A percentile compares a stretch with the other conserved stretches of the same genome.
These are phyloP conservation scores for Psix sp. DNA, from an alignment of 1,140 invertebrate genomes.

Conservation along the genomic window DNA sequence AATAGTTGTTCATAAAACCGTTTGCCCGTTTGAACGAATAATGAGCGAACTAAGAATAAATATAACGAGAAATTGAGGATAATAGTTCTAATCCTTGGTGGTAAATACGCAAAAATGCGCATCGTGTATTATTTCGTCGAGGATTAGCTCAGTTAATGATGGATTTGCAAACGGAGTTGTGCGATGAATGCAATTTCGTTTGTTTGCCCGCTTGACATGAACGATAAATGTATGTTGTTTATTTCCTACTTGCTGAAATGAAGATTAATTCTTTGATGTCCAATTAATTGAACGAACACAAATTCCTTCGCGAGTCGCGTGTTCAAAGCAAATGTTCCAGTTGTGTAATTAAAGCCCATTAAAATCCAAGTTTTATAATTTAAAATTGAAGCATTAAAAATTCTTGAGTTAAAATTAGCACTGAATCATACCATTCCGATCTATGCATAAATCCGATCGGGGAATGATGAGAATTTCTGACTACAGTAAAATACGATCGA, in stretches of 20 bases:
- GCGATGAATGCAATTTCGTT: not conserved
- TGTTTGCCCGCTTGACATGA: no score
- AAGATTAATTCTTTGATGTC: not conserved
- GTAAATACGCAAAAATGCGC: constrained; percentile 26
- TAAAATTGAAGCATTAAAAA: no score
- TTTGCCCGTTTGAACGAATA: constrained; percentile 35
- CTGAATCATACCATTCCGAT: no score
- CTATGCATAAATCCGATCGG: no score
- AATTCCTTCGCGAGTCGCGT: not conserved
- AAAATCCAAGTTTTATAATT: constrained; percentile 1
- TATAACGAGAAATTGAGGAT: constrained; percentile 25
- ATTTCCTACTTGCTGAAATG: no score
- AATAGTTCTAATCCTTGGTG: constrained; percentile 30
- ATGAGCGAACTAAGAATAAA: constrained; percentile 38
- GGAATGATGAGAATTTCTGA: no score
- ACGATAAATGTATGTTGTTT: no score
- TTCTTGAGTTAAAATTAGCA: no score
- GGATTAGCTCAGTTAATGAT: constrained; percentile 7
- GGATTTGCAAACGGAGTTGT: not conserved
- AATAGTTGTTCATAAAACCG: constrained; percentile 28
- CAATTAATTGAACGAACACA: not conserved
- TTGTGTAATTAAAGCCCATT: not conserved
- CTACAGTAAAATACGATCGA: no score
- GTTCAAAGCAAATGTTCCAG: not conserved
- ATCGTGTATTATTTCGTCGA: constrained; percentile 16